Base-by-base conservation (phyloP, 2,888 invertebrate genomes). In the Troilus luridus region DNA sequence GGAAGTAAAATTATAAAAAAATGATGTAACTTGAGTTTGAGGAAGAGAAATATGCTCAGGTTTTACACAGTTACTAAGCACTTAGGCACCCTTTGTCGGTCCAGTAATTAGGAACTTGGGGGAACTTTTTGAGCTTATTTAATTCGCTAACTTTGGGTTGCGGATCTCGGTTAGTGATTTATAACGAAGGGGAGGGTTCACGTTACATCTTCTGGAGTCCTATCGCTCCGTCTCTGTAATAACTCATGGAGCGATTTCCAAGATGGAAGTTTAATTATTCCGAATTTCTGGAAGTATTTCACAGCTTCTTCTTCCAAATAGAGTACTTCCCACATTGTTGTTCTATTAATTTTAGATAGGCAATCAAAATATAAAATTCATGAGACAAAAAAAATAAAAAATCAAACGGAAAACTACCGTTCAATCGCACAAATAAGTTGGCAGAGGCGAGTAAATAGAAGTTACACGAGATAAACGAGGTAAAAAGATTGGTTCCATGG, bases 111-210 rank as follows among this genome's bases (percentile, higher is more conserved):
- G 72, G 27, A 77, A 41, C 12, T 77, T 77, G 8, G 72, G 72
- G 72, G 72, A 77, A 77, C 72, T 77, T 77, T 77, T 77, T 41
- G 72, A 77, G 72, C 72, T 72, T 77, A 77, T 41, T 77, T 77
- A 77, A 77, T 77, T 77, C 72, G 72, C 72, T 77, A 27, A 77
- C 17, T 77, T 19, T 14, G 72, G 72, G 72, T 77, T 77, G 72
- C 72, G 41, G 27, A 27, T 77, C 41, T 77, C 72, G 11, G 72
- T 77, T 77, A 77, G 27, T 77, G 72, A 77, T 77, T 77, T 77
- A 77, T 77, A 77, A 77, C 72, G 72, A 77, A 77, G 72, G 72
- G 27, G 41, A 77, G 72, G 72, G 72, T 77, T 41, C 41, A 17
- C 27, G 17, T 77, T 17, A 41, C 72, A 41, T 41, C 8, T 19